These are phyloP conservation scores for Frieseomelitta varia DNA, from an alignment of 1,140 invertebrate genomes.

Conservation along the genomic window DNA sequence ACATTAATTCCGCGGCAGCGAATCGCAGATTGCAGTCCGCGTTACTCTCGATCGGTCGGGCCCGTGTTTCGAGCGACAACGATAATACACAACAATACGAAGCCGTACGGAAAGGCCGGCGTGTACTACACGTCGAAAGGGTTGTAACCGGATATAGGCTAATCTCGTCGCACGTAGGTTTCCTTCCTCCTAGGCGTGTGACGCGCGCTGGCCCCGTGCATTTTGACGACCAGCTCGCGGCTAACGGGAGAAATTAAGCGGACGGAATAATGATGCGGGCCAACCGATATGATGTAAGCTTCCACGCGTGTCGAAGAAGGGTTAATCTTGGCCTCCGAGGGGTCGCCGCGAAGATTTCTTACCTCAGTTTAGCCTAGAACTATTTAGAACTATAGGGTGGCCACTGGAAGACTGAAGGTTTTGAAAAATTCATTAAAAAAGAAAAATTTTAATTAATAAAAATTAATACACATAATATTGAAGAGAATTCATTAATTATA, in stretches of 20 bases:
- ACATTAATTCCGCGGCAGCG: not conserved
- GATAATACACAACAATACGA: conserved; percentile 52
- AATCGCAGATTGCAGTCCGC: not conserved
- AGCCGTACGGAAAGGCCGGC: conserved; percentile 56
- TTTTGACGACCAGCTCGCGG: conserved; percentile 28
- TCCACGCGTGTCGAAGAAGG: not conserved
- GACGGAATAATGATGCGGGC: conserved; percentile 43
- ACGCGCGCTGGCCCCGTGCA: not conserved
- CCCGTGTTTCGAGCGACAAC: not conserved
- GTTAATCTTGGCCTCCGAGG: not conserved
- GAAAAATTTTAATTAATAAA: no score
- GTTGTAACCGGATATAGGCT: conserved; percentile 67
- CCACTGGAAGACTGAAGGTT: no score
- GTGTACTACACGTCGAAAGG: conserved; percentile 58
- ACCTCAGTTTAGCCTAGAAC: not conserved
- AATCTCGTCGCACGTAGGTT: conserved; percentile 60
- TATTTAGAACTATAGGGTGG: no score
- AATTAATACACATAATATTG: no score
- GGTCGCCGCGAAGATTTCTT: not conserved
- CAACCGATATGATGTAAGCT: not conserved
- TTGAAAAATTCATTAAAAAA: no score
- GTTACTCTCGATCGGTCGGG: not conserved
- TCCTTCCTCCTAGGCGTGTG: conserved; percentile 30
- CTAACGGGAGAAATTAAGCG: conserved; percentile 32
- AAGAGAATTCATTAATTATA: no score